Percentiles rank a stretch among this genome's conserved stretches.
Evolutionary conservation across 2,797 vertebrate species (phyloP).

Genomic region (Naso thynnoides): DNA sequence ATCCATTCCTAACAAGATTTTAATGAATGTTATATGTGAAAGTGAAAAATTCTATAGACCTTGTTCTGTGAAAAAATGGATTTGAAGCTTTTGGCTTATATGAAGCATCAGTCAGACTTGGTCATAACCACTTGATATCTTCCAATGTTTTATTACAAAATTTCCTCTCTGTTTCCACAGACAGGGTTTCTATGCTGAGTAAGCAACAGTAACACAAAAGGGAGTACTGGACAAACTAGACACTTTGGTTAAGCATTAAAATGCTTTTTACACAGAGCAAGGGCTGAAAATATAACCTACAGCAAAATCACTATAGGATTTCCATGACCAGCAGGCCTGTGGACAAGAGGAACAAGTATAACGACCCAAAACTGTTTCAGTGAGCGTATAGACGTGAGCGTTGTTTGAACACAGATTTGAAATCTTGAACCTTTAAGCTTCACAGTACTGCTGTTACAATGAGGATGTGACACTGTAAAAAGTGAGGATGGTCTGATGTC

Average conservation of each 20-base stretch:
- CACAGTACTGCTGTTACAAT: background rate
- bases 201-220: background rate
- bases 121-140: background rate
- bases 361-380: background rate
- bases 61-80: background rate
- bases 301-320: background rate
- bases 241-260: background rate
- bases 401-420: background rate
- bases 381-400: background rate
- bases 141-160: background rate
- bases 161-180: background rate
- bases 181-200: background rate
- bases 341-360: background rate
- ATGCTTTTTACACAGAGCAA: background rate
- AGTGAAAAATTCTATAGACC: background rate
- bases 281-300: background rate
- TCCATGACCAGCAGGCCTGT: background rate
- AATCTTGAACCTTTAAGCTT: background rate
- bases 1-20: background rate
- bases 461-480: background rate
- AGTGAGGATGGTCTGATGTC: background rate
- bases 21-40: background rate
- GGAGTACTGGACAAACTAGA: background rate
- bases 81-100: background rate
- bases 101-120: background rate